Evolutionary conservation across 2,888 invertebrate genomes (phyloP), one percentile per base, ranked within the genome.

Genomic region (Macropis europaea): DNA sequence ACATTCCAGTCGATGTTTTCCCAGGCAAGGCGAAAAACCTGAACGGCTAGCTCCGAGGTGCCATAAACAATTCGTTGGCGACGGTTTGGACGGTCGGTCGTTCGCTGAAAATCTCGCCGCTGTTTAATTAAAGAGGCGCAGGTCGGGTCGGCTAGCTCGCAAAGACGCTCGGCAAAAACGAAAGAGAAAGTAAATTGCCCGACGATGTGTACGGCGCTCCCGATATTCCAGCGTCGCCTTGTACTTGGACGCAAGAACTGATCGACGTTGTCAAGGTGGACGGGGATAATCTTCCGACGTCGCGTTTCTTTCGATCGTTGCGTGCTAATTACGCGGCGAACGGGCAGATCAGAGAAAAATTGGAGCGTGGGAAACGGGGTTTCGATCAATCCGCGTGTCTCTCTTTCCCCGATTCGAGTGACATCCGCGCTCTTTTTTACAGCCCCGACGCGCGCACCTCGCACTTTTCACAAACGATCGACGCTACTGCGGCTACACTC

Each of bases 141-240:
- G 36, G 24, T 13, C 48, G 24, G 7, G 13, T 26, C 38, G 9
- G 32, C 42, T 34, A 68, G 26, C 22, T 34, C 50, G 32, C 56
- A 48, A 66, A 75, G 54, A 42, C 40, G 28, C n/a, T 22, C 40
- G 30, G 52, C 47, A 53, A 66, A 45, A 60, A 69, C 54, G 60
- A 77, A 61, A 28, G 74, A 61, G 66, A 77, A 77, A 77, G 77
- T 63, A 74, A 77, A 74, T 63, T 60, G 54, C 22, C 15, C 30
- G n/a, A n/a, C 42, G 43, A 47, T 38, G 19, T 19, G 13, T n/a
- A n/a, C 36, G 17, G 34, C 26, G 54, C 38, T 57, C 38, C 36
- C 48, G 54, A 54, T 60, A 69, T 42, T 38, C 26, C 40, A 9
- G 40, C 7, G 43, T 34, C 28, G 43, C 48, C 73, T 69, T 38